Base-by-base conservation (phyloP, 2,888 invertebrate genomes). In the Caenorhabditis zanzibari region DNA sequence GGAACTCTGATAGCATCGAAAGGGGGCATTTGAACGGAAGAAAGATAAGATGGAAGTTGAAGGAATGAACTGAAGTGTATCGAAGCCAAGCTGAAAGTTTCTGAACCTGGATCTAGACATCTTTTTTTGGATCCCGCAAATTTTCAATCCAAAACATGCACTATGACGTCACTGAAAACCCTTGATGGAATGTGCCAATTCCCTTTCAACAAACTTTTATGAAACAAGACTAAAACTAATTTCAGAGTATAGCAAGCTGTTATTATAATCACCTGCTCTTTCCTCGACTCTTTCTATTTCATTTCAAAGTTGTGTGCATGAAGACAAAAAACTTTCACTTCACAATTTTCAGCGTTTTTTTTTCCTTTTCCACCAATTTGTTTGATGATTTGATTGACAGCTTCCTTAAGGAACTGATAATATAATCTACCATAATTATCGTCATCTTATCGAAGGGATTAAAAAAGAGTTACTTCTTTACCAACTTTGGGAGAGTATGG, bases 171-270 rank as follows among this genome's bases (percentile, higher is more conserved):
- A 63, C 24, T 44, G 35, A 1, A 22, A 35, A 32, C 3, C 7
- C 16, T 41, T 41, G 2, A 14, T 14, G 22, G 14, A 63, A 26
- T 44, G 44, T n/a, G n/a, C n/a, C n/a, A n/a, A 41, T 19, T n/a
- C n/a, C 41, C 41, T 44, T 26, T 16, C 26, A 47, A 9, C 2
- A 5, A 7, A 28, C 19, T 52, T 56, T 24, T 24, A 24, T 41
- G 32, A 69, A 56, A 47, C 19, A 47, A 66, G 26, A 28, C 69
- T 52, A 59, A 72, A 58, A 58, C 58, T 72, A 72, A 72, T 72
- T 72, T 59, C 72, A 72, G 72, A 59, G 16, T 59, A 26, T 47
- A 16, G 49, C 16, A 44, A 63, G 63, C n/a, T 16, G 41, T 41
- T 28, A 47, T 63, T 63, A 72, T 10, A 12, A 28, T 54, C 72